Percentiles rank a stretch among this genome's conserved stretches.
Evolutionary conservation across 2,797 vertebrate species (phyloP).

Genomic region (Tachyglossus aculeatus): DNA sequence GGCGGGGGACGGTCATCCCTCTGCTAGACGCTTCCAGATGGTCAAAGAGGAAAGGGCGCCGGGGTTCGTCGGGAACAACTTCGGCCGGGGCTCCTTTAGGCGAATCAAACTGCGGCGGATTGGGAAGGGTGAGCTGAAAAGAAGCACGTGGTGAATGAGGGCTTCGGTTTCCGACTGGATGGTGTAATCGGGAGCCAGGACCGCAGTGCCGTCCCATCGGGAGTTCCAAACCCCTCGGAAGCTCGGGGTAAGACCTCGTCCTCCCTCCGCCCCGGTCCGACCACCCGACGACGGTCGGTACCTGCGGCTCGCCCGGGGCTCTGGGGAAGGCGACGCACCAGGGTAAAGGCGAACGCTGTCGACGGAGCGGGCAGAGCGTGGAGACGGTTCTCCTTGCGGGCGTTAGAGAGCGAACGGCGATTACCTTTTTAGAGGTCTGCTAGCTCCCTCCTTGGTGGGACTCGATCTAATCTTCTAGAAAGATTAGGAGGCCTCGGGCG

Average conservation of each 20-base stretch:
- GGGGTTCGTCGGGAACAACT: slow-evolving; percentile 61
- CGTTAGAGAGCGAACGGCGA: slow-evolving; percentile 18
- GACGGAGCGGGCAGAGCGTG: slow-evolving; percentile 1
- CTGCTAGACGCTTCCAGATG: slow-evolving; percentile 11
- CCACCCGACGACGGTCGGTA: not conserved
- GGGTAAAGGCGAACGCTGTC: slow-evolving; percentile 18
- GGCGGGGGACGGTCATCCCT: slow-evolving; percentile 36
- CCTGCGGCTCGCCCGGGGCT: slow-evolving; percentile 15
- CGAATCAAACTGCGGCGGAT: slow-evolving; percentile 61
- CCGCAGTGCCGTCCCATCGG: slow-evolving; percentile 66
- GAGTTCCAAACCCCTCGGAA: slow-evolving; percentile 48
- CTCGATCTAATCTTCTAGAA: slow-evolving; percentile 38
- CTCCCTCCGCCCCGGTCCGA: not conserved
- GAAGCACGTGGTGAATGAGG: slow-evolving; percentile 52
- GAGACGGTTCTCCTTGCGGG: slow-evolving; percentile 13
- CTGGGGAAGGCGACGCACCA: slow-evolving; percentile 17
- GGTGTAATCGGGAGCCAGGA: slow-evolving; percentile 51
- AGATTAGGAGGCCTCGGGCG: slow-evolving; percentile 12
- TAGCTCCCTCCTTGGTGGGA: slow-evolving; percentile 10
- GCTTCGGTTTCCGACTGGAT: not conserved
- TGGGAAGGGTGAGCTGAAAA: slow-evolving; percentile 36
- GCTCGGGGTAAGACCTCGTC: slow-evolving; percentile 19
- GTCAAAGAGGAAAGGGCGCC: slow-evolving; percentile 37
- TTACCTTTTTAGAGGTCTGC: slow-evolving; percentile 12
- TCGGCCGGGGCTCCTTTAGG: slow-evolving; percentile 47